These are phyloP conservation scores for Pararge aegeria DNA, from an alignment of 1,140 invertebrate species.

Conservation along the genomic window DNA sequence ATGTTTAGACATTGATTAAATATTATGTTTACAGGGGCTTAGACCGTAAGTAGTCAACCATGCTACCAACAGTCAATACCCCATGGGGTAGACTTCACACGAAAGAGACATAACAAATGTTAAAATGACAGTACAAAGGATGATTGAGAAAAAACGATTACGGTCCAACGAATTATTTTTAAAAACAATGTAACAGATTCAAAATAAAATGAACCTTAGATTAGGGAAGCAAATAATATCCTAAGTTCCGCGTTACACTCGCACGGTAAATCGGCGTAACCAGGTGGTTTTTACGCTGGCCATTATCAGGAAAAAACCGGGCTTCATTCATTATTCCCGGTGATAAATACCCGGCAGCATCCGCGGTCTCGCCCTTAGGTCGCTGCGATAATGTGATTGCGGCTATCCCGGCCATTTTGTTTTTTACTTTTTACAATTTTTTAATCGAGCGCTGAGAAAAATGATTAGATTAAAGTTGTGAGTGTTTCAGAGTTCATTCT, in stretches of 20 bases:
- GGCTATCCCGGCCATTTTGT: slow-evolving; percentile 25
- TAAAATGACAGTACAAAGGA: too few relatives aligned
- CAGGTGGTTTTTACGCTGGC: slow-evolving; percentile 29
- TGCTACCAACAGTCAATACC: too few relatives aligned
- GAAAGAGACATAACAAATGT: too few relatives aligned
- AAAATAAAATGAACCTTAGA: too few relatives aligned
- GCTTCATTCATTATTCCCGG: slow-evolving; percentile 35
- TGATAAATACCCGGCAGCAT: slow-evolving; percentile 37
- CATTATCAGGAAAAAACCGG: slow-evolving; percentile 39
- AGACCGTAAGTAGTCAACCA: too few relatives aligned
- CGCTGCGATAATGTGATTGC: slow-evolving; percentile 33
- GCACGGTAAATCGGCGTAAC: slow-evolving; percentile 16
- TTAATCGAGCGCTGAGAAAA: slow-evolving; percentile 13
- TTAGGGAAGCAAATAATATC: slow-evolving; percentile 2
- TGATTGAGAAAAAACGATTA: too few relatives aligned
- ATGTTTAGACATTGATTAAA: too few relatives aligned
- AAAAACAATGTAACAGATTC: too few relatives aligned
- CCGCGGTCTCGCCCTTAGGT: slow-evolving; percentile 35
- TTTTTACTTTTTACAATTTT: slow-evolving; percentile 16
- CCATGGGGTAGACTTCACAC: too few relatives aligned
- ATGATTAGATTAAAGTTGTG: slow-evolving; percentile 4
- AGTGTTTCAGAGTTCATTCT: too few relatives aligned
- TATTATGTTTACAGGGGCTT: too few relatives aligned
- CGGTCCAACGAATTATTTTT: too few relatives aligned
- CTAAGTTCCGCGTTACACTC: neutral